Evolutionary conservation across 2,797 vertebrate species (phyloP).

Genomic region (Crocidura indochinensis): DNA sequence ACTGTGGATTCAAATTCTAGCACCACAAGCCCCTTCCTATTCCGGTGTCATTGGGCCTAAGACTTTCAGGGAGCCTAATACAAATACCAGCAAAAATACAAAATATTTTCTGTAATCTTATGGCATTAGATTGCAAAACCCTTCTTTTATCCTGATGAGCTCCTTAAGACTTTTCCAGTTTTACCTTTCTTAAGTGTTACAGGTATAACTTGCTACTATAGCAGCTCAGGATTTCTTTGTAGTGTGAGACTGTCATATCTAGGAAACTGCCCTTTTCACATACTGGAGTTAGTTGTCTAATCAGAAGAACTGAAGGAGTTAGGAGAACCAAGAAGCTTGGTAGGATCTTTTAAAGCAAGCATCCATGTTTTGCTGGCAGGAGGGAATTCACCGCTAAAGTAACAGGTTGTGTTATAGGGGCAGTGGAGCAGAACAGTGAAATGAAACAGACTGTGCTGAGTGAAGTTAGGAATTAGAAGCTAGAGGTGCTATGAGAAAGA

Average conservation of each 20-base stretch:
- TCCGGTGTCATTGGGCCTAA: too few species aligned
- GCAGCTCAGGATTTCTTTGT: constrained; percentile 23
- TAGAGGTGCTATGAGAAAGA: constrained; percentile 11
- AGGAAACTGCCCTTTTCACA: constrained; percentile 52
- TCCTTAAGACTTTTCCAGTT: neutral
- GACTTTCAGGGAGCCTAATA: too few species aligned
- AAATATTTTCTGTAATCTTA: neutral
- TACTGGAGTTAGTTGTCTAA: constrained; percentile 44
- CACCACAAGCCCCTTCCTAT: too few species aligned
- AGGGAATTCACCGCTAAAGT: constrained; percentile 12
- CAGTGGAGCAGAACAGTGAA: neutral
- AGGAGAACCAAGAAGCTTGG: constrained; percentile 11
- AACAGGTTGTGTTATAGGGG: neutral
- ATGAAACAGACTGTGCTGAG: constrained; percentile 34
- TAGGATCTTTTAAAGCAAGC: constrained; percentile 6
- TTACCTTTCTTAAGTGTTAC: neutral
- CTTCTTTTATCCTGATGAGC: neutral
- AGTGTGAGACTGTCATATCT: neutral
- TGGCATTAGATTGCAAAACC: neutral
- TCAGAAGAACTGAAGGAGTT: constrained; percentile 25
- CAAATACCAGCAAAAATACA: too few species aligned
- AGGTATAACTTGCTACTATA: neutral
- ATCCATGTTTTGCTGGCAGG: neutral
- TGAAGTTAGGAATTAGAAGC: constrained; percentile 10
- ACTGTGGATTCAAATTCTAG: too few species aligned